Base-by-base conservation (phyloP, 2,797 vertebrate species). In the Eupleurogrammus muticus region DNA sequence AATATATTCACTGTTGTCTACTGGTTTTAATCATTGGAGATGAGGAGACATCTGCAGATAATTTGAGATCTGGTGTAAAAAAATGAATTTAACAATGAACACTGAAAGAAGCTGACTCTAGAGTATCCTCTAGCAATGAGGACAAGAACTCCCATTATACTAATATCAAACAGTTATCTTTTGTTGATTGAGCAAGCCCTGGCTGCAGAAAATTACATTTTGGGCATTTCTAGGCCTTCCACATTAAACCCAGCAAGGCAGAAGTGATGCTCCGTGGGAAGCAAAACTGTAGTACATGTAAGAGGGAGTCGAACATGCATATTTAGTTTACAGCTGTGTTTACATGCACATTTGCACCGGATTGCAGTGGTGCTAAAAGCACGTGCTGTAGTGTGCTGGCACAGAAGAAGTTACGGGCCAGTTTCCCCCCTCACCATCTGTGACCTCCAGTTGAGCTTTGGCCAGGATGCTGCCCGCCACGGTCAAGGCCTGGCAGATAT, bases 361-460 rank as follows among this genome's bases (percentile, higher is more conserved):
- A 4, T 68, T 56, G 35, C 69, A 70, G 46, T 8, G 23, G 44
- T 42, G 34, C 49, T 53, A 54, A 48, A n/a, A 32, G 24, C 16
- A 20, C 53, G 66, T 35, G 63, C n/a, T 70, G 54, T 50, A 34
- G 59, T 75, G 71, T 69, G 62, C 69, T 70, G 75, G 73, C 46
- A 50, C 34, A 40, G 46, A 59, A 59, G 32, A 56, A 69, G 68
- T 55, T 61, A 73, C 36, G 35, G 13, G 8, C 67, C 52, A 48
- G 57, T 66, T 77, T 70, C 62, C 19, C 62, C 19, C 84, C 96
- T 95, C 89, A 99, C 98, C 98, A 89, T 99, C 98, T 89, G 97
- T 99, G 92, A 99, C 98, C 93, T 99, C 98, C 93, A 99, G 94
- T 88, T 99, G 97, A 83, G 98, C 98, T 87, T 99, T 99, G 90